These are phyloP conservation scores for Drosophila kikkawai DNA, from an alignment of 1,140 invertebrate genomes.

Conservation along the genomic window DNA sequence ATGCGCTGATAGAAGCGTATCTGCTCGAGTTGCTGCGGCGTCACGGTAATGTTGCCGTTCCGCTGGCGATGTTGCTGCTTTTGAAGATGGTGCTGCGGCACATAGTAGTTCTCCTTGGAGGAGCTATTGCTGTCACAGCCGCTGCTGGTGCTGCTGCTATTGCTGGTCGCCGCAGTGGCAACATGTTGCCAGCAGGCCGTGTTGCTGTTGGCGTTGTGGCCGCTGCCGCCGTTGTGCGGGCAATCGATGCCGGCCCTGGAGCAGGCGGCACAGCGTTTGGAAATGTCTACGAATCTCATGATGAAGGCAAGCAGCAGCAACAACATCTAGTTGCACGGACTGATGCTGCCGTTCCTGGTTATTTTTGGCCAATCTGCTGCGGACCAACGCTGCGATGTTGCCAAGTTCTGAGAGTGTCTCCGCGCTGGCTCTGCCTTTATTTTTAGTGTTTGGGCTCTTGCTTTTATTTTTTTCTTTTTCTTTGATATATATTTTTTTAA, in stretches of 20 bases:
- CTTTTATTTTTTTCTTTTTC: background rate
- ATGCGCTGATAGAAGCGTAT: constrained; percentile 79
- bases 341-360: constrained; percentile 64
- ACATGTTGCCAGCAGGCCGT: constrained; percentile 72
- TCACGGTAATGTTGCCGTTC: constrained; percentile 60
- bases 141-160: constrained; percentile 78
- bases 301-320: constrained; percentile 81
- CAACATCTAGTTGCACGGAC: constrained; percentile 79
- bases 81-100: constrained; percentile 28
- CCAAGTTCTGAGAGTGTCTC: constrained; percentile 58
- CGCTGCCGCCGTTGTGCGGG: constrained; percentile 21
- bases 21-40: constrained; percentile 74
- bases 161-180: constrained; percentile 54
- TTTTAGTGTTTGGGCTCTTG: constrained; percentile 52
- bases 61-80: constrained; percentile 54
- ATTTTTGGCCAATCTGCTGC: constrained; percentile 61
- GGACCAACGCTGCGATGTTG: constrained; percentile 75
- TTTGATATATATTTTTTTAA: constrained; percentile 42
- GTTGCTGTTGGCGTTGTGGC: constrained; percentile 57
- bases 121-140: constrained; percentile 77
- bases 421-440: constrained; percentile 32
- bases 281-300: constrained; percentile 84
- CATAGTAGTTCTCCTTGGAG: constrained; percentile 78
- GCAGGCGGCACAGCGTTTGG: constrained; percentile 72
- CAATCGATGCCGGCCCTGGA: constrained; percentile 62